These are phyloP conservation scores for Spondyliosoma cantharus DNA, from an alignment of 2,797 vertebrate genomes.

Conservation along the genomic window DNA sequence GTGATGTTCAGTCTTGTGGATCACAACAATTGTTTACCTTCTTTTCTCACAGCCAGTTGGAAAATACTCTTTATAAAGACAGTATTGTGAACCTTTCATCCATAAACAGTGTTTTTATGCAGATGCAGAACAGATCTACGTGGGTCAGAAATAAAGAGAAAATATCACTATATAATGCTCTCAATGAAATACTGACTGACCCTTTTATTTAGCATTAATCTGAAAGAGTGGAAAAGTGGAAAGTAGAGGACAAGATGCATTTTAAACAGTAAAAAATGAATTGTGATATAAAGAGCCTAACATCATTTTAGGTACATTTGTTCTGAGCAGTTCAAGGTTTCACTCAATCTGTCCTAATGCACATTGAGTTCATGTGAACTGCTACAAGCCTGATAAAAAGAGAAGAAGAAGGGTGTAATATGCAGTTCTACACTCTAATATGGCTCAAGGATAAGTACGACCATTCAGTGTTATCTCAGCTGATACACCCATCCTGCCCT, in stretches of 20 bases:
- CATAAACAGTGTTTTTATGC: conserved; percentile 22
- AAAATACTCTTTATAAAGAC: conserved; percentile 25
- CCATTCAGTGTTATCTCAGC: conserved; percentile 4
- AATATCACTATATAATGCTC: conserved; percentile 22
- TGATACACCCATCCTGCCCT: conserved; percentile 21
- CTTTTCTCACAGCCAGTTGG: neutral
- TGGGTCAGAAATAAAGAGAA: conserved; percentile 8
- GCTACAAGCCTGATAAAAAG: conserved; percentile 17
- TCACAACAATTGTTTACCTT: neutral
- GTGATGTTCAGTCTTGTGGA: conserved; percentile 24
- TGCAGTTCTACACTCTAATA: conserved; percentile 14
- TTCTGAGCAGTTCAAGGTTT: conserved; percentile 15
- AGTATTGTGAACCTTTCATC: neutral
- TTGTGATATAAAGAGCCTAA: conserved; percentile 6
- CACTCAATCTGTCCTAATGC: conserved; percentile 1
- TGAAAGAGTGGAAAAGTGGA: conserved; percentile 17
- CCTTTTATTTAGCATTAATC: conserved; percentile 23
- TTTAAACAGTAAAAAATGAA: conserved; percentile 8
- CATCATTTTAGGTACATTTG: conserved; percentile 17
- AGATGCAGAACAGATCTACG: conserved; percentile 15
- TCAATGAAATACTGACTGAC: conserved; percentile 53
- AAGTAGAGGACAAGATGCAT: conserved; percentile 4
- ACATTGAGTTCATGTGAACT: conserved; percentile 11
- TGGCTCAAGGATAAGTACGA: conserved; percentile 33
- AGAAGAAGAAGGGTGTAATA: conserved; percentile 2